Percentiles rank a stretch among this genome's conserved stretches.
These are phyloP conservation scores for Thymelicus acteon DNA, from an alignment of 2,888 invertebrate genomes.

Conservation along the genomic window DNA sequence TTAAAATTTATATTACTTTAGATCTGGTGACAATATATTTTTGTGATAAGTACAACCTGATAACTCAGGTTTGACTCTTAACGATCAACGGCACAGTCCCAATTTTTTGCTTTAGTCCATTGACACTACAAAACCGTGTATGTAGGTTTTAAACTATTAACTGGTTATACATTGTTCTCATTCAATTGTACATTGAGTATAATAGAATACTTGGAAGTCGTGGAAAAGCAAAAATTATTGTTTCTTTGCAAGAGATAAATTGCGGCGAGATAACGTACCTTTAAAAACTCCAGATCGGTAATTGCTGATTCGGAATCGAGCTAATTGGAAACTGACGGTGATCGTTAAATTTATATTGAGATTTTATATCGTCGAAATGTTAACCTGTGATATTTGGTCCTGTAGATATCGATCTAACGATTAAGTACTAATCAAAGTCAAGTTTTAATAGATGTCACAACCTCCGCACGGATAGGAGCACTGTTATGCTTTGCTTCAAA, in stretches of 20 bases:
- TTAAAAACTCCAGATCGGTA: neutral
- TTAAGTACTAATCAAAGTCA: neutral
- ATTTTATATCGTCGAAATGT: slow-evolving; percentile 11
- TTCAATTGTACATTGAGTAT: slow-evolving; percentile 4
- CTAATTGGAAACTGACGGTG: slow-evolving; percentile 8
- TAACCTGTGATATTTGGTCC: neutral
- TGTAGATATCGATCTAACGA: neutral
- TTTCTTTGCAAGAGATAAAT: slow-evolving; percentile 6
- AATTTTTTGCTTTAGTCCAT: too few species aligned
- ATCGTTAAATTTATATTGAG: slow-evolving; percentile 11
- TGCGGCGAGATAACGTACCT: slow-evolving; percentile 14
- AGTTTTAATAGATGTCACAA: neutral
- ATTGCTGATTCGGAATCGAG: slow-evolving; percentile 11
- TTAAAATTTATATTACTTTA: too few species aligned
- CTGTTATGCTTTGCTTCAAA: too few species aligned
- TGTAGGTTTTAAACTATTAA: neutral
- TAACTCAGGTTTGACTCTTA: too few species aligned
- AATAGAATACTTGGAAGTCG: slow-evolving; percentile 7
- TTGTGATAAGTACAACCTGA: too few species aligned
- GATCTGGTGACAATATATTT: too few species aligned
- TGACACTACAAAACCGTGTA: too few species aligned
- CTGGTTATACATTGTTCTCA: neutral
- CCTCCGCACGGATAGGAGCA: too few species aligned
- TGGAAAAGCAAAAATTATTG: neutral
- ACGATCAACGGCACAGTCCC: too few species aligned